Percentiles rank a stretch among this genome's conserved stretches.
Conservation (phyloP, 1,140 invertebrate genomes). For the Papilio polytes region DNA sequence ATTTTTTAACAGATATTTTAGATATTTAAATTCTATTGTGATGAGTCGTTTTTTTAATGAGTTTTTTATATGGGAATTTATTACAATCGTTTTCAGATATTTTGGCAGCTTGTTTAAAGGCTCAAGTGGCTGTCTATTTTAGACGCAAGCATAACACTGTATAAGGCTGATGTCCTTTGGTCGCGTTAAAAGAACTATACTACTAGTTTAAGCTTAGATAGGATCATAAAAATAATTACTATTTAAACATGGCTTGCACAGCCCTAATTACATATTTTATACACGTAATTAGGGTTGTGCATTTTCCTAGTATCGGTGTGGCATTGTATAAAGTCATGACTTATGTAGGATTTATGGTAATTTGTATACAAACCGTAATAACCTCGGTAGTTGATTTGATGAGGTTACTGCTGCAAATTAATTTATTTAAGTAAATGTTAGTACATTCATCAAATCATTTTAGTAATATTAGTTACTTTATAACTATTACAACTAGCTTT, state of each 20-base stretch:
- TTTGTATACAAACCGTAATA: not conserved
- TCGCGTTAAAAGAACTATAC: too few relatives aligned
- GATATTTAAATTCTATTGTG: too few relatives aligned
- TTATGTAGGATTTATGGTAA: constrained; percentile 23
- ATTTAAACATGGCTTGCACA: not conserved
- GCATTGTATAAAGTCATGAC: constrained; percentile 15
- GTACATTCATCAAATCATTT: not conserved
- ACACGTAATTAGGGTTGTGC: constrained; percentile 19
- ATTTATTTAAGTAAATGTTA: constrained; percentile 15
- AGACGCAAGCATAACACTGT: too few relatives aligned
- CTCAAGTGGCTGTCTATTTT: too few relatives aligned
- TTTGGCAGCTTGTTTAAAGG: too few relatives aligned
- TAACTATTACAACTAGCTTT: not conserved
- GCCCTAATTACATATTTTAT: constrained; percentile 10
- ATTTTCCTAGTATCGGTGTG: constrained; percentile 18
- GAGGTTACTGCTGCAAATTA: not conserved
- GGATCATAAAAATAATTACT: not conserved
- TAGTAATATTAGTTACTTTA: not conserved
- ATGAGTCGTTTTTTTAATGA: too few relatives aligned
- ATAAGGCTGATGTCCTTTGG: too few relatives aligned
- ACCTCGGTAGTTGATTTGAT: not conserved
- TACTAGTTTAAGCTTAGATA: too few relatives aligned
- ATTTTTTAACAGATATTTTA: too few relatives aligned
- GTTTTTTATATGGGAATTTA: too few relatives aligned
- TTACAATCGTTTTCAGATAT: too few relatives aligned